phyloP scores from a whole-genome alignment of 1,140 invertebrate genomes.

The Eueides isabella region DNA sequence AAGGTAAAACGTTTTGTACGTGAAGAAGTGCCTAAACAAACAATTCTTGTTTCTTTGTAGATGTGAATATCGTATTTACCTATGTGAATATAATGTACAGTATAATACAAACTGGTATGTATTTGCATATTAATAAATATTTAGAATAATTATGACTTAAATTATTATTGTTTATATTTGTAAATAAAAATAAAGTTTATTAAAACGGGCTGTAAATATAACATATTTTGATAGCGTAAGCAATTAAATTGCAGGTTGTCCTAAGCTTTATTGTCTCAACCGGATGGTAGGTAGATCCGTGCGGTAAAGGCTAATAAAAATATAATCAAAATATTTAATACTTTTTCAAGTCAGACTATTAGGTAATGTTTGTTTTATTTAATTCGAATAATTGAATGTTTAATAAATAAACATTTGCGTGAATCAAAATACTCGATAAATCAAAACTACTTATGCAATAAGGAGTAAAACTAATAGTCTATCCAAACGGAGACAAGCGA shows the following conservation, averaged over 20 bases:
- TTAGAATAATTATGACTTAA: background rate
- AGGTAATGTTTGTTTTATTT: background rate
- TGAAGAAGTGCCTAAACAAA: conserved; percentile 10
- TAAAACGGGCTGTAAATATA: too few relatives aligned
- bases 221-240: background rate
- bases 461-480: too few relatives aligned
- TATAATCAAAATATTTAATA: background rate
- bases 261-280: background rate
- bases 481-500: too few relatives aligned
- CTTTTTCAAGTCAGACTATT: too few relatives aligned
- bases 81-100: background rate
- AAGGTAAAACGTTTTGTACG: conserved; percentile 24
- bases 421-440: too few relatives aligned
- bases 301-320: background rate
- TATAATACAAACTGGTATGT: background rate
- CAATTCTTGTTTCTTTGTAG: background rate
- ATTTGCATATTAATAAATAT: background rate
- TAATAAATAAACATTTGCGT: too few relatives aligned
- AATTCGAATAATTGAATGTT: background rate
- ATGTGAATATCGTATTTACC: background rate
- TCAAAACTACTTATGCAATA: too few relatives aligned
- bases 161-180: too few relatives aligned
- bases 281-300: background rate
- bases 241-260: background rate
- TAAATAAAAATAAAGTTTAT: too few relatives aligned